Evolutionary conservation across 2,888 invertebrate genomes (phyloP).

Genomic region (Eledone cirrhosa): DNA sequence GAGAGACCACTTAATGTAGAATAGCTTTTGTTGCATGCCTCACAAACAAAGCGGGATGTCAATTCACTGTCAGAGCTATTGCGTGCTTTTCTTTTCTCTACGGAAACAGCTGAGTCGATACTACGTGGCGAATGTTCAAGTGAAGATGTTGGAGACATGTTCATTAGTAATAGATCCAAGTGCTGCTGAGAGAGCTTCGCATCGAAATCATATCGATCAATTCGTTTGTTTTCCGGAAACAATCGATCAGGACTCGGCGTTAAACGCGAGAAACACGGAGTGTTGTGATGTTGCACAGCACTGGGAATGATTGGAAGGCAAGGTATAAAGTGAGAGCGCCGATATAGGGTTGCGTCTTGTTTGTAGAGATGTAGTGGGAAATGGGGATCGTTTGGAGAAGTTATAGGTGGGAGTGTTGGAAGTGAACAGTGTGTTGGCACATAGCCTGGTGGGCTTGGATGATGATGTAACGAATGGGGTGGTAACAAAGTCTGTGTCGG

Average conservation of each 20-base stretch:
- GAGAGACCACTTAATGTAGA: slow-evolving; percentile 92
- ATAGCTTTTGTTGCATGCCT: slow-evolving; percentile 91
- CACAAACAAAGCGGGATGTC: slow-evolving; percentile 80
- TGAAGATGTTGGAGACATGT: slow-evolving; percentile 3
- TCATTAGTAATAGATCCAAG: slow-evolving; percentile 30
- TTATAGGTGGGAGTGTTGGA: neutral
- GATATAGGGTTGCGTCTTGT: slow-evolving; percentile 25
- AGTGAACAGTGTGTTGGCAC: neutral
- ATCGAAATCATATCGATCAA: slow-evolving; percentile 13
- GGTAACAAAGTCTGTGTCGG: neutral
- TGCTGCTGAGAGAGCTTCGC: slow-evolving; percentile 31
- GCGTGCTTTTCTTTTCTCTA: slow-evolving; percentile 11
- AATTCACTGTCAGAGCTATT: slow-evolving; percentile 26
- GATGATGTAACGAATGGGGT: neutral
- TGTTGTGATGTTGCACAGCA: neutral
- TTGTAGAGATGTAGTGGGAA: slow-evolving; percentile 22
- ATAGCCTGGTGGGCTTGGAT: slow-evolving; percentile 11
- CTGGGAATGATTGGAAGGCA: neutral
- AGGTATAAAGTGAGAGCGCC: slow-evolving; percentile 9
- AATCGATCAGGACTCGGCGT: slow-evolving; percentile 19
- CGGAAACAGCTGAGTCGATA: neutral
- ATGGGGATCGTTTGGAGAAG: slow-evolving; percentile 20
- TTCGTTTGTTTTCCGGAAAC: slow-evolving; percentile 17
- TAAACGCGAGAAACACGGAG: neutral
- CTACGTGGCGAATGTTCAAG: neutral